A percentile compares a stretch with the other conserved stretches of the same genome.
These are phyloP conservation scores for Colostygia pectinataria DNA, from an alignment of 2,888 invertebrate genomes.

Conservation along the genomic window DNA sequence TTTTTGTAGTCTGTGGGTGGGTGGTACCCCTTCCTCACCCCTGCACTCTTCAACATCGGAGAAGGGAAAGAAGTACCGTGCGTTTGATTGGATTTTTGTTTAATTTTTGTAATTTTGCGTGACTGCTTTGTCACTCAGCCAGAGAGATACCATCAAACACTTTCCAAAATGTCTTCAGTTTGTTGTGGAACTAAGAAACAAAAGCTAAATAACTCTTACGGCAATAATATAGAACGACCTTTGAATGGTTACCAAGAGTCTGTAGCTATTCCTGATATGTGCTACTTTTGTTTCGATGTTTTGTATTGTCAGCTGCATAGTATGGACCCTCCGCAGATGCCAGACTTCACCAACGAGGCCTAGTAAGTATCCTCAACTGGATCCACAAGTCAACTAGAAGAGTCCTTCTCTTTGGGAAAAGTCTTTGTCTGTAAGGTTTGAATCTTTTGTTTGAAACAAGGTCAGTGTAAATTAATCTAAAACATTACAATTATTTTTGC, in stretches of 20 bases:
- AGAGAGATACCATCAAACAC: constrained; percentile 38
- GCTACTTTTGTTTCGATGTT: constrained; percentile 99
- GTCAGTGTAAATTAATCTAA: constrained; percentile 39
- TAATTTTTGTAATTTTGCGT: constrained; percentile 55
- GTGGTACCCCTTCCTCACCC: background rate
- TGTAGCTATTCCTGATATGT: constrained; percentile 97
- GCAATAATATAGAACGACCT: constrained; percentile 83
- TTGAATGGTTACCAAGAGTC: constrained; percentile 78
- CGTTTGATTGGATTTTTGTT: constrained; percentile 56
- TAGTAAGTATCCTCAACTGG: constrained; percentile 87
- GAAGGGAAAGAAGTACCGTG: constrained; percentile 26
- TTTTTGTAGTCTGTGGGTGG: no score
- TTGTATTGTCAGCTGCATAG: constrained; percentile 97
- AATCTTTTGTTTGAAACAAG: constrained; percentile 55
- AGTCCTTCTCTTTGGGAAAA: constrained; percentile 25
- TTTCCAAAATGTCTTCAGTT: constrained; percentile 90
- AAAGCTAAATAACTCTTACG: constrained; percentile 89
- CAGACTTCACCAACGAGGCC: constrained; percentile 96
- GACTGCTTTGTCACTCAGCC: constrained; percentile 48
- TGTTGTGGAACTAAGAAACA: constrained; percentile 97
- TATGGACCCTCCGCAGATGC: constrained; percentile 94
- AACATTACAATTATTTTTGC: background rate
- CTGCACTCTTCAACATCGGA: background rate
- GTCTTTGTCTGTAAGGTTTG: constrained; percentile 46
- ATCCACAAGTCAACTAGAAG: constrained; percentile 21